phyloP scores from a whole-genome alignment of 2,888 invertebrate species.

The Phorcus lineatus region DNA sequence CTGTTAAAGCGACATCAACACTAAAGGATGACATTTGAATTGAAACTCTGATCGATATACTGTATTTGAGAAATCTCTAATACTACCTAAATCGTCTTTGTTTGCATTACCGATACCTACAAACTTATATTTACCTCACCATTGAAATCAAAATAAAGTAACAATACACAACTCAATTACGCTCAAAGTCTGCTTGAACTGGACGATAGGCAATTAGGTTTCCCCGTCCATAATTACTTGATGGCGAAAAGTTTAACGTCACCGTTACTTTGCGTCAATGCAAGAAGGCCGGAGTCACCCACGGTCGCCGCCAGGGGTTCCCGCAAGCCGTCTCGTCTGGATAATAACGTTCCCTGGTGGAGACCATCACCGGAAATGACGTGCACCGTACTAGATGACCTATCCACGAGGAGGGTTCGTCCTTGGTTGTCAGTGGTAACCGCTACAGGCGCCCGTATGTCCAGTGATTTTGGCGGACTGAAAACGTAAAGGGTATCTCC shows the following conservation, averaged over 20 bases:
- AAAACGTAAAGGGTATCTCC: conserved; percentile 30
- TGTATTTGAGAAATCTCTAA: too few relatives aligned
- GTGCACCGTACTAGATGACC: conserved; percentile 28
- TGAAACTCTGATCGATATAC: too few relatives aligned
- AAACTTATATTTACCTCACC: too few relatives aligned
- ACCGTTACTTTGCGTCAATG: conserved; percentile 34
- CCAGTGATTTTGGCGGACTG: conserved; percentile 21
- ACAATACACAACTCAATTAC: too few relatives aligned
- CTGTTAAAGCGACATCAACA: too few relatives aligned
- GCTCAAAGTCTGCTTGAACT: too few relatives aligned
- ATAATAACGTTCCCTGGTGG: conserved; percentile 27
- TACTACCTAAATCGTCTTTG: too few relatives aligned
- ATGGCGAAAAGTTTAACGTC: conserved; percentile 31
- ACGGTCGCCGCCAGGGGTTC: conserved; percentile 30
- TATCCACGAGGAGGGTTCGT: conserved; percentile 32
- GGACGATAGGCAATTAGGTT: too few relatives aligned
- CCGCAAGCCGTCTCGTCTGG: conserved; percentile 28
- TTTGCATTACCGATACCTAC: too few relatives aligned
- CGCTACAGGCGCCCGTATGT: conserved; percentile 16
- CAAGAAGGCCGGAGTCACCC: conserved; percentile 27
- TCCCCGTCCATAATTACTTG: too few relatives aligned
- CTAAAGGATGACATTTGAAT: too few relatives aligned
- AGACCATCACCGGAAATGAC: conserved; percentile 30
- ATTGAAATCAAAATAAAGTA: too few relatives aligned
- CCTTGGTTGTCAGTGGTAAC: conserved; percentile 28